Percentiles rank a stretch among this genome's conserved stretches.
Evolutionary conservation across 2,113 vertebrate species (phyloP).

Genomic region (Megatriorchis doriae): DNA sequence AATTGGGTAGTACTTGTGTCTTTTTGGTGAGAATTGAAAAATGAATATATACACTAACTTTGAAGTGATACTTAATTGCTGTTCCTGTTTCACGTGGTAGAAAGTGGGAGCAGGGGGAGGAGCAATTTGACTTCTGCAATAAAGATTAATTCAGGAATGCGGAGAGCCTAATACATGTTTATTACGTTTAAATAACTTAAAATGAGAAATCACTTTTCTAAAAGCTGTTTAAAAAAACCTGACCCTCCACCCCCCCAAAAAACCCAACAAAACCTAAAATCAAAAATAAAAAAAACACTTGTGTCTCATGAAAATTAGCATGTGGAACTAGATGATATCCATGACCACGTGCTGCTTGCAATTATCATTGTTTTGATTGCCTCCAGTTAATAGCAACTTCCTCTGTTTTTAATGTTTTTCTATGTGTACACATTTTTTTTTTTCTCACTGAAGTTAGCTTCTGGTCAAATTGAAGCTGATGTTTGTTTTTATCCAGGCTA

Average conservation of each 20-base stretch:
- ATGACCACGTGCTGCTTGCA: neutral
- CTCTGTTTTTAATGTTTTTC: neutral
- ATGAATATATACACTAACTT: neutral
- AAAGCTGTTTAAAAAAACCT: neutral
- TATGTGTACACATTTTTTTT: neutral
- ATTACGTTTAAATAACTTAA: neutral
- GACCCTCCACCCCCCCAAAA: no score
- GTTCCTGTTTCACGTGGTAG: neutral
- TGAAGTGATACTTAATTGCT: neutral
- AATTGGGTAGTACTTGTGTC: neutral
- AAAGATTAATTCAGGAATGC: neutral
- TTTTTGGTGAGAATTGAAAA: neutral
- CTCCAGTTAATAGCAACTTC: neutral
- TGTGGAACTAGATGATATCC: neutral
- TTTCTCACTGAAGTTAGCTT: neutral
- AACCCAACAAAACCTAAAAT: neutral
- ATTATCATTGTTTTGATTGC: neutral
- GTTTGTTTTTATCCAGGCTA: neutral
- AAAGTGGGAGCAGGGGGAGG: neutral
- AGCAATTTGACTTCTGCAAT: neutral
- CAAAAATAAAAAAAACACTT: neutral
- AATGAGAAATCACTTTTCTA: neutral
- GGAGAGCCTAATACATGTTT: neutral
- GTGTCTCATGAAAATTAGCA: neutral
- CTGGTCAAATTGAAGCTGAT: neutral